Evolutionary conservation across 64 coral and sea anemone species (phyloP).

Genomic region (Actinia equina): DNA sequence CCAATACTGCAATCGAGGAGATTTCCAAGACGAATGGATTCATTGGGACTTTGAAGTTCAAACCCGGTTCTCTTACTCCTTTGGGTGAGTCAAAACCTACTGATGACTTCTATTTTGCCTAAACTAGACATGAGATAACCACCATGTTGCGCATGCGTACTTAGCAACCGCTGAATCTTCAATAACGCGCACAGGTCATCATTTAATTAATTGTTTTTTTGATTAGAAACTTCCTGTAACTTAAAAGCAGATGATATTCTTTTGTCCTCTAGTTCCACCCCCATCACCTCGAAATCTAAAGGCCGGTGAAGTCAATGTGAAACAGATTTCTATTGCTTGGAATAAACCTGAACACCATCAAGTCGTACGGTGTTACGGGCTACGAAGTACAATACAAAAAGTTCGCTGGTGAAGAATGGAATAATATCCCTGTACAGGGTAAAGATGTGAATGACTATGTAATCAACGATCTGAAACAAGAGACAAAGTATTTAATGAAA

Average conservation of each 20-base stretch:
- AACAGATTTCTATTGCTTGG: conserved; percentile 47
- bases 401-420: conserved; percentile 31
- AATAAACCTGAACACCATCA: conserved; percentile 37
- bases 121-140: no score
- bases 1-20: conserved; percentile 35
- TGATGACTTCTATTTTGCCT: no score
- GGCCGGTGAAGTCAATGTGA: conserved; percentile 24
- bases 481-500: conserved; percentile 35
- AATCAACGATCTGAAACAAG: conserved; percentile 44
- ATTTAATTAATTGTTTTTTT: no score
- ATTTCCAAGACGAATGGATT: conserved; percentile 36
- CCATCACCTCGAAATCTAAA: conserved; percentile 44
- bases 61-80: conserved; percentile 2
- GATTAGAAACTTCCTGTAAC: no score
- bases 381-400: conserved; percentile 64
- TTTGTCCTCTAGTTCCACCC: conserved; percentile 39
- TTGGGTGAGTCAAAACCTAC: no score
- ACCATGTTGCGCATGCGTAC: no score
- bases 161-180: no score
- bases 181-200: no score
- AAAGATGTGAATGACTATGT: conserved; percentile 35
- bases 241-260: no score
- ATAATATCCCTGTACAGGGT: conserved; percentile 5
- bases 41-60: conserved; percentile 56
- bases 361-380: conserved; percentile 41